Conservation (phyloP, 2,113 vertebrate genomes). For the Lampris megalopsis region DNA sequence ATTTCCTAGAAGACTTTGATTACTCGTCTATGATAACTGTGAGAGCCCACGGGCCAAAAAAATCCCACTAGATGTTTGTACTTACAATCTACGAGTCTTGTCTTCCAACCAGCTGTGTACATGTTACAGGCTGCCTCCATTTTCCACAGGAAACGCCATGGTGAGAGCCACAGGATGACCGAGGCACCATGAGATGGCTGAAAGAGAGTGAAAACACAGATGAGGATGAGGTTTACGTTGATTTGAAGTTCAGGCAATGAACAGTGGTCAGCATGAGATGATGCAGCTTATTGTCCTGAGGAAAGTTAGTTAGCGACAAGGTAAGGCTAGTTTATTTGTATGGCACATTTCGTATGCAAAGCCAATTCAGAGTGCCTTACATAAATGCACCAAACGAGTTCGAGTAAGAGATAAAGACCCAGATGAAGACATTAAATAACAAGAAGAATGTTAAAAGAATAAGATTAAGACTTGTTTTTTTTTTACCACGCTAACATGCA, state of each 20-base stretch:
- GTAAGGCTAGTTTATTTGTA: too few relatives aligned
- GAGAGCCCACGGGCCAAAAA: constrained; percentile 58
- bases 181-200: constrained; percentile 51
- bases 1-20: constrained; percentile 71
- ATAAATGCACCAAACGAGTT: too few relatives aligned
- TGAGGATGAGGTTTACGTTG: constrained; percentile 18
- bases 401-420: too few relatives aligned
- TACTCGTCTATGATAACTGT: constrained; percentile 66
- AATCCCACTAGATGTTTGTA: constrained; percentile 66
- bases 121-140: constrained; percentile 60
- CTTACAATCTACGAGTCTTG: constrained; percentile 70
- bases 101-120: constrained; percentile 79
- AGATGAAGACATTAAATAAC: too few relatives aligned
- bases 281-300: constrained; percentile 1
- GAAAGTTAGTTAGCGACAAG: too few relatives aligned
- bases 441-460: too few relatives aligned
- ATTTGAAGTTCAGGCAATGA: constrained; percentile 22
- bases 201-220: constrained; percentile 41
- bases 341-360: too few relatives aligned
- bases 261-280: neutral
- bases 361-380: too few relatives aligned
- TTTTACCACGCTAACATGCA: too few relatives aligned
- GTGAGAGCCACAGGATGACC: constrained; percentile 66
- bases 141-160: constrained; percentile 74
- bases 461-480: too few relatives aligned